Conservation (phyloP, 2,113 vertebrate species). For the Montifringilla adamsi region DNA sequence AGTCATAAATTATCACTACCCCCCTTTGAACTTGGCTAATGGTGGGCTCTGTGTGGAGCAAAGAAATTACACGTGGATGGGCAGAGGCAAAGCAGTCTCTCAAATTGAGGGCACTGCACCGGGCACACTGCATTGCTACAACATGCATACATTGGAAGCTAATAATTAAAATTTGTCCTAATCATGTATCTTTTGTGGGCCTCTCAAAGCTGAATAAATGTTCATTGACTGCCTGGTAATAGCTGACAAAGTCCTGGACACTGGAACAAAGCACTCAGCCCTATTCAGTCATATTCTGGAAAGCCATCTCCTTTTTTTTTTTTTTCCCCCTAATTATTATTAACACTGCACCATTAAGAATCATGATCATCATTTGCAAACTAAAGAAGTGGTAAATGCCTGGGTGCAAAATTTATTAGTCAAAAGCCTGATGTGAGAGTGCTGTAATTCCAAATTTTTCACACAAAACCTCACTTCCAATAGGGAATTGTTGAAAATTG, state of each 20-base stretch:
- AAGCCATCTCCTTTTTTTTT: not conserved
- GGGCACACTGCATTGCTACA: not conserved
- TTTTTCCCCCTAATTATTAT: not conserved
- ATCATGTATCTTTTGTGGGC: not conserved
- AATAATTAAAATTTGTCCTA: not conserved
- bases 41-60: not conserved
- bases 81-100: not conserved
- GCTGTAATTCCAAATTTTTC: conserved; percentile 32
- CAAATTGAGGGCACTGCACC: not conserved
- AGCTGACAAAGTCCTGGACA: not conserved
- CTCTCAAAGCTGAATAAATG: conserved; percentile 9
- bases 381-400: conserved; percentile 12
- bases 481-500: not conserved
- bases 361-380: not conserved
- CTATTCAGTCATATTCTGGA: not conserved
- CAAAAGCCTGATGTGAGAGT: not conserved
- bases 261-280: not conserved
- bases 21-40: not conserved
- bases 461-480: not conserved
- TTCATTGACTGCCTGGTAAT: not conserved
- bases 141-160: not conserved
- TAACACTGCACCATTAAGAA: conserved; percentile 12
- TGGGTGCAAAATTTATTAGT: conserved; percentile 10
- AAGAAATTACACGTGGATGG: not conserved
- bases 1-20: not conserved